Conservation (phyloP, 1,140 invertebrate genomes). For the Spodoptera frugiperda region DNA sequence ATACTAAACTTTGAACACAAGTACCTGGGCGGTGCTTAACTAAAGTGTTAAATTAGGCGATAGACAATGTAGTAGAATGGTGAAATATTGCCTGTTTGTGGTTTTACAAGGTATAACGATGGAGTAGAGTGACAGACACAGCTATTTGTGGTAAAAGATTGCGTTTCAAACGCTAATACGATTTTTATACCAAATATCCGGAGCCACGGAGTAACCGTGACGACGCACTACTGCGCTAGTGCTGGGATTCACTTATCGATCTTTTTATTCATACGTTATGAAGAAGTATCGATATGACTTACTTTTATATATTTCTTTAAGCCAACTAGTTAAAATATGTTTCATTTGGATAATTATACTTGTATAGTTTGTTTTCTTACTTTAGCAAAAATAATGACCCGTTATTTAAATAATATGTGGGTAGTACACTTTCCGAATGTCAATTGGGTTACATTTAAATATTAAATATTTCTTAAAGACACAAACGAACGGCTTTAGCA, state of each 20-base stretch:
- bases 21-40: not conserved
- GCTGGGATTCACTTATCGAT: slow-evolving; percentile 2
- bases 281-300: slow-evolving; percentile 3
- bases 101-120: not conserved
- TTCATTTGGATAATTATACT: too few species aligned
- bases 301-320: too few species aligned
- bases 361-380: too few species aligned
- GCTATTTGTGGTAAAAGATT: slow-evolving; percentile 46
- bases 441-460: too few species aligned
- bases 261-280: too few species aligned
- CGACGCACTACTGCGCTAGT: slow-evolving; percentile 42
- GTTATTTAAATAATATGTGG: too few species aligned
- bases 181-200: slow-evolving; percentile 59
- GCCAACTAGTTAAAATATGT: too few species aligned
- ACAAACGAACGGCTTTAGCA: too few species aligned
- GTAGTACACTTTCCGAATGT: too few species aligned
- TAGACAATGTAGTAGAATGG: slow-evolving; percentile 28
- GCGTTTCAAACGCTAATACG: slow-evolving; percentile 49
- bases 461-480: too few species aligned
- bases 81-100: too few species aligned
- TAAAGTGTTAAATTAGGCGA: slow-evolving; percentile 7
- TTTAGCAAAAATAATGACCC: too few species aligned
- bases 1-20: slow-evolving; percentile 4
- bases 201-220: slow-evolving; percentile 44
- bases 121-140: slow-evolving; percentile 44